Base-by-base conservation (phyloP, 2,797 vertebrate genomes). In the Lagodon rhomboides region DNA sequence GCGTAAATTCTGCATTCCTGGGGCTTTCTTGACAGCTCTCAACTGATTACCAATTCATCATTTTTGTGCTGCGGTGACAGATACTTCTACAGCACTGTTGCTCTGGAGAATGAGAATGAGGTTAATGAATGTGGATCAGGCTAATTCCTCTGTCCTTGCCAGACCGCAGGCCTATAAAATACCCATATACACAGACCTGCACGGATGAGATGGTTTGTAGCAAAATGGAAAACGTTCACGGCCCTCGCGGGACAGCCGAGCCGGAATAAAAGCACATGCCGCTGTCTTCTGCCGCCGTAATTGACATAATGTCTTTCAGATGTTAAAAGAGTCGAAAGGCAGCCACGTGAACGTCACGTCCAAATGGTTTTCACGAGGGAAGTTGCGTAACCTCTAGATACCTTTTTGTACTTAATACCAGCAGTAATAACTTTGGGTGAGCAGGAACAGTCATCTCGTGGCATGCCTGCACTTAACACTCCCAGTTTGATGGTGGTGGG, bases 41-140 rank as follows among this genome's bases (percentile, higher is more conserved):
- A 93, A 91, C 93, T 95, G 95, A 95, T 95, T 95, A 94, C 89
- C 90, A 92, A 94, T 95, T 95, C 94, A 94, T 95, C 92, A 95
- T 94, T 92, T 94, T 88, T 89, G 90, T 92, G 91, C 92, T 85
- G 91, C 69, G 86, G 89, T 93, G 93, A 94, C 93, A 93, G 89
- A 85, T 86, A 87, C 90, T 88, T 93, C 92, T 89, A 85, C 82
- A 85, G 88, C 78, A 85, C 73, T 86, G 87, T 85, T 90, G 91
- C 94, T 92, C 91, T 83, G 86, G 88, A 94, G 94, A 95, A 94
- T 95, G 88, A 91, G 87, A 94, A 94, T 93, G 92, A 94, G 94
- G 94, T 95, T 95, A 95, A 94, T 94, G 93, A 95, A 95, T 95
- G 92, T 89, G 91, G 90, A 95, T 94, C 92, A 93, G 92, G 93